Percentiles rank a stretch among this genome's conserved stretches.
Evolutionary conservation across 2,797 vertebrate genomes (phyloP).

Genomic region (Dipus sagitta): DNA sequence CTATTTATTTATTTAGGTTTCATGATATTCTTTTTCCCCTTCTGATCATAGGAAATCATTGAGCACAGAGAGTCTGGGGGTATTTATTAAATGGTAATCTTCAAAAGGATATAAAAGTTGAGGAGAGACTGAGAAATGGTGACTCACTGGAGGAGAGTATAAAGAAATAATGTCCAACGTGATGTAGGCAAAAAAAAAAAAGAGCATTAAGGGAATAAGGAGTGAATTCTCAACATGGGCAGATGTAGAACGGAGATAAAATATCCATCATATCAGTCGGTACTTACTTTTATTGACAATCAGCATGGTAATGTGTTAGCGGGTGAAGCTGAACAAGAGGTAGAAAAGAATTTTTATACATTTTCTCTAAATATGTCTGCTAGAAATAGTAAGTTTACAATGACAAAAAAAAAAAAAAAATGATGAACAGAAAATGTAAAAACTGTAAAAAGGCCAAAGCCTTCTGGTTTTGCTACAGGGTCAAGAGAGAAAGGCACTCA

Average conservation of each 20-base stretch:
- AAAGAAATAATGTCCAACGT: not conserved
- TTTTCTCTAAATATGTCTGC: not conserved
- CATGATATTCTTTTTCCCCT: too few relatives aligned
- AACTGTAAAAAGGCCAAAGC: too few relatives aligned
- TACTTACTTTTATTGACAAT: not conserved
- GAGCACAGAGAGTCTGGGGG: not conserved
- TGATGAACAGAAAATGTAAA: not conserved
- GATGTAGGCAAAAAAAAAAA: not conserved
- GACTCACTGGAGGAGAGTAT: not conserved
- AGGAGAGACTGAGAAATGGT: not conserved
- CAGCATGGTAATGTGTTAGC: not conserved
- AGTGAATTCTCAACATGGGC: not conserved
- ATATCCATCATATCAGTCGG: not conserved
- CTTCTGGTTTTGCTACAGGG: not conserved
- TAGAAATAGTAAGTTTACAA: constrained; percentile 54
- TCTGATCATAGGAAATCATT: not conserved
- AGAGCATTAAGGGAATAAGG: not conserved
- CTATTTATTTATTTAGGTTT: too few relatives aligned
- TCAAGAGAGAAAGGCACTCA: not conserved
- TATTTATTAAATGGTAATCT: not conserved
- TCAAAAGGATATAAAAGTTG: not conserved
- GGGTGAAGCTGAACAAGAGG: not conserved
- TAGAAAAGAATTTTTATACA: not conserved
- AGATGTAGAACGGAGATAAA: constrained; percentile 38
- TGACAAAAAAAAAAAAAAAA: not conserved